Base-by-base conservation (phyloP, 1,140 invertebrate species). In the Elysia chlorotica region DNA sequence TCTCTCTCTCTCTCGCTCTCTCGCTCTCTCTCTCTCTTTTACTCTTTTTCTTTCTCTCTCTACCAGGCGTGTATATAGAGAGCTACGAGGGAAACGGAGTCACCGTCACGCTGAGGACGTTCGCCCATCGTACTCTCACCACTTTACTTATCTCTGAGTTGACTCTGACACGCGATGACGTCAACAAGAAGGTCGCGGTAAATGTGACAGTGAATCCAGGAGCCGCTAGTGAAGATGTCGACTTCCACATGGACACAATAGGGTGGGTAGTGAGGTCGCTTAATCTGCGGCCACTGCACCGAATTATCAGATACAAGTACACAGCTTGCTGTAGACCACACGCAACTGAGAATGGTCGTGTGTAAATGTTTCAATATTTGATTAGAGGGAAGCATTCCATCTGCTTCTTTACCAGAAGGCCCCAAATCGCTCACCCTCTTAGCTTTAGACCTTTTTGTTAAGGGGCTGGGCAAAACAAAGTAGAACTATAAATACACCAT, bases 71-170 rank as follows among this genome's bases (percentile, higher is more conserved):
- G 4, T 83, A 79, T 53, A 69, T 59, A 41, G 81, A 83, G 71
- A 38, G 37, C 19, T 76, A 78, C 70, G 48, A 14, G 2, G 76
- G 71, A 25, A 53, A 73, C 17, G 74, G 76, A 3, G 78, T 79
- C 53, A 65, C 5, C 10, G 37, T 84, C 2, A 66, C 70, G 21
- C 19, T 81, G 19, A 80, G 76, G 37, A 75, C 77, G 33, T 86
- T 84, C 65, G 85, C 83, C 21, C 85, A 86, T 57, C 74, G 83
- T 1, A 53, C 36, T 0, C 5, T 84, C n/a, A 70, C 76, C 3
- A 59, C 75, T 10, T 74, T 85, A 6, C 63, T 86, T 54, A 82
- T 83, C 10, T 77, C 73, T 6, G 82, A 86, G 59, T 53, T 85
- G 2, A 54, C 74, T 21, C 35, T 83, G 35, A 4, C n/a, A 1